Evolutionary conservation across 2,113 vertebrate genomes (phyloP).

Genomic region (Diglossa brunneiventris): DNA sequence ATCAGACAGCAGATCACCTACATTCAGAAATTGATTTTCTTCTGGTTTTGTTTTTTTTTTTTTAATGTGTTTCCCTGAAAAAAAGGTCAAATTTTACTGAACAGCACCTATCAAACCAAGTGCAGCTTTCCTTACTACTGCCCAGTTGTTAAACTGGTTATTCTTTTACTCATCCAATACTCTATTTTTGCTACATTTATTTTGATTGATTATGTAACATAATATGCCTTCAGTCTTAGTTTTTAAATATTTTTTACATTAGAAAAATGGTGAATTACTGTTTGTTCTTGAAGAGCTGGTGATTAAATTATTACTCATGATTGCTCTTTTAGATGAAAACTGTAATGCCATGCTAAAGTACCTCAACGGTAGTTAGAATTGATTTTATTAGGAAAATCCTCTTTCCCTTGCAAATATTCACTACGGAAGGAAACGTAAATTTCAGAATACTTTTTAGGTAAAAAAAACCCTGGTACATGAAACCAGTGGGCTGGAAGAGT

Average conservation of each 20-base stretch:
- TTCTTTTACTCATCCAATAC: not conserved
- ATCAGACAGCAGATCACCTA: not conserved
- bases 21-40: not conserved
- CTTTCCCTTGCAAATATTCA: not conserved
- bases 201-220: not conserved
- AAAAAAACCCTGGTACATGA: not conserved
- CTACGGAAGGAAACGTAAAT: not conserved
- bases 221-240: not conserved
- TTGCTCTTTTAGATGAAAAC: not conserved
- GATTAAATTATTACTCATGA: not conserved
- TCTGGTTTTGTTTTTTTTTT: not conserved
- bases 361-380: not conserved
- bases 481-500: not conserved
- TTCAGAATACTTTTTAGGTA: not conserved
- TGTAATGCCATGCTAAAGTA: not conserved
- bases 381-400: not conserved
- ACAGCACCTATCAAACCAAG: not conserved
- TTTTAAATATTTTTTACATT: not conserved
- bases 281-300: slow-evolving; percentile 7
- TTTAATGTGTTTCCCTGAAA: not conserved
- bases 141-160: not conserved
- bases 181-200: not conserved
- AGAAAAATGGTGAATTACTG: not conserved
- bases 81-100: not conserved
- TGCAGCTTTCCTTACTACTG: not conserved